Conservation (phyloP, 2,113 vertebrate genomes). For the Condylura cristata region DNA sequence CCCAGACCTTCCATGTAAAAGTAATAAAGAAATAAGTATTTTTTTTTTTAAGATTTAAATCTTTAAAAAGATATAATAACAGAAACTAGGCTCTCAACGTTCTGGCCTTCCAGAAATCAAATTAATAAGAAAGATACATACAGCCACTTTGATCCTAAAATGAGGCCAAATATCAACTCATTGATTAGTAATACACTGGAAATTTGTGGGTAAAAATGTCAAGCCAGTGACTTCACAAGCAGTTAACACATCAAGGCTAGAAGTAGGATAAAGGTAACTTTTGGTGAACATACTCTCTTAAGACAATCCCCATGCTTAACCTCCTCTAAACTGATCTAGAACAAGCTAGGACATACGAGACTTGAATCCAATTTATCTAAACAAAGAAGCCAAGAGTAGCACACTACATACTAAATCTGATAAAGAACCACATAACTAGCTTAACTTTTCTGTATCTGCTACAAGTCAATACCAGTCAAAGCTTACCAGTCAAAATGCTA, state of each 20-base stretch:
- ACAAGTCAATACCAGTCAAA: not conserved
- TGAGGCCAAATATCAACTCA: not conserved
- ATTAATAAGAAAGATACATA: conserved; percentile 18
- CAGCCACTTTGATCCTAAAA: not conserved
- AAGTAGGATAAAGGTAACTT: not conserved
- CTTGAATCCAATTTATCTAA: not conserved
- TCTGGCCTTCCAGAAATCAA: not conserved
- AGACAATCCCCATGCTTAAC: not conserved
- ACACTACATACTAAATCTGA: not conserved
- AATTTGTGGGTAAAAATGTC: not conserved
- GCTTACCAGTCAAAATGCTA: not conserved
- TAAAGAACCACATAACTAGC: conserved; percentile 9
- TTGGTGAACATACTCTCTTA: not conserved
- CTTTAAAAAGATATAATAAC: not conserved
- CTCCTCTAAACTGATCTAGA: not conserved
- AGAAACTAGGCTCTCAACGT: not conserved
- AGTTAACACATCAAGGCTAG: not conserved
- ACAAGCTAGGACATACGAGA: not conserved
- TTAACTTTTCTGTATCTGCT: not conserved
- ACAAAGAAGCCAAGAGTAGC: not conserved
- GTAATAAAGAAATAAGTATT: not conserved
- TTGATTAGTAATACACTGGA: not conserved
- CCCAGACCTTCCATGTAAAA: not conserved
- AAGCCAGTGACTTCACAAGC: too few species aligned
- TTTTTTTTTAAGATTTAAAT: not conserved